Conservation (phyloP, 2,113 vertebrate species). For the Sinocyclocheilus anophthalmus region DNA sequence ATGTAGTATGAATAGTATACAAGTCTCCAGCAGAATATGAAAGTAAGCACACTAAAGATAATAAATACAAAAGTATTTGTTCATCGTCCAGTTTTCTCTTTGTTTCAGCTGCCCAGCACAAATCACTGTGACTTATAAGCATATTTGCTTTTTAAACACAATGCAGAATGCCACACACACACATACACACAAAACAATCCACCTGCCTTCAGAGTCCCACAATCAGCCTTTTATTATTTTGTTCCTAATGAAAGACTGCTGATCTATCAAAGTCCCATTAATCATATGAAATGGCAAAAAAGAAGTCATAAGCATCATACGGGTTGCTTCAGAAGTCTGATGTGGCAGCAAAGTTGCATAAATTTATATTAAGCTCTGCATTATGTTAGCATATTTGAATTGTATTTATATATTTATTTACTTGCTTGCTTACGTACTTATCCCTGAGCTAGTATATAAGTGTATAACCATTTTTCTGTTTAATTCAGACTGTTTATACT, state of each 20-base stretch:
- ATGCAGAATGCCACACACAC: constrained; percentile 22
- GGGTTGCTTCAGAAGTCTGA: constrained; percentile 30
- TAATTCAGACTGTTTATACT: neutral
- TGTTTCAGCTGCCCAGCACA: neutral
- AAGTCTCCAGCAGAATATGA: neutral
- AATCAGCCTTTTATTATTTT: constrained; percentile 51
- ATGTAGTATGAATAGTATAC: neutral
- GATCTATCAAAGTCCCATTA: constrained; percentile 87
- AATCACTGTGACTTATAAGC: constrained; percentile 12
- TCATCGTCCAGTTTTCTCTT: neutral
- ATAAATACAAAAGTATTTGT: neutral
- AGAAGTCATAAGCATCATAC: constrained; percentile 74
- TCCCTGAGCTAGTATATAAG: too few relatives aligned
- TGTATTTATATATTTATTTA: neutral
- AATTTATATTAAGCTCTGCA: neutral
- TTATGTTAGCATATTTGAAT: neutral
- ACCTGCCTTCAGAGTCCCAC: constrained; percentile 45
- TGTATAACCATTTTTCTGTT: too few relatives aligned
- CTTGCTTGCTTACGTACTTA: too few relatives aligned
- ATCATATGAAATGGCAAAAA: constrained; percentile 82
- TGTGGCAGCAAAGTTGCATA: constrained; percentile 36
- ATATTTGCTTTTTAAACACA: constrained; percentile 53
- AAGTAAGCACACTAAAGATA: neutral
- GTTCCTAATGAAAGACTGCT: constrained; percentile 80
- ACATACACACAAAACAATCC: constrained; percentile 3